A percentile compares a stretch with the other conserved stretches of the same genome.
These are phyloP conservation scores for Conus ventricosus DNA, from an alignment of 1,140 invertebrate species.

Conservation along the genomic window DNA sequence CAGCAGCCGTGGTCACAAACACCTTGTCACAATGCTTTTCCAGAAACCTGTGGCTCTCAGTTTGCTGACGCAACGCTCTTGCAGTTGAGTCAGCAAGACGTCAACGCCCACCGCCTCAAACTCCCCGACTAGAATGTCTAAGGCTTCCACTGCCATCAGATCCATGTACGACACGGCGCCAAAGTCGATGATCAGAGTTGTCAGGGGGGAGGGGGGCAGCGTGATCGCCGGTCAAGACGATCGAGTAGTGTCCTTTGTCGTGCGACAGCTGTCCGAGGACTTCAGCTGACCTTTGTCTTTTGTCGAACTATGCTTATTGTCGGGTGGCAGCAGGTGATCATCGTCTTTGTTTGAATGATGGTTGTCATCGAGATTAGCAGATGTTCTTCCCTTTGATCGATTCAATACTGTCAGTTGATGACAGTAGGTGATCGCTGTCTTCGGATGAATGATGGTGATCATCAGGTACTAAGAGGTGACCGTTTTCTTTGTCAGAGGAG, in stretches of 20 bases:
- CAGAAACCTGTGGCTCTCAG: not conserved
- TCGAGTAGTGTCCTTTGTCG: not conserved
- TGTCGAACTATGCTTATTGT: not conserved
- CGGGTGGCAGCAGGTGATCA: not conserved
- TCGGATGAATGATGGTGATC: no score
- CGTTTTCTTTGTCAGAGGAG: no score
- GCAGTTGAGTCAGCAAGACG: not conserved
- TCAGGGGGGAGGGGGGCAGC: not conserved
- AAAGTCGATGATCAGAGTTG: conserved; percentile 5
- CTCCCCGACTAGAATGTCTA: not conserved
- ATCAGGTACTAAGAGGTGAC: no score
- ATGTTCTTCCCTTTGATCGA: no score
- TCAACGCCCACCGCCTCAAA: not conserved
- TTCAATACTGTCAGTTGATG: no score
- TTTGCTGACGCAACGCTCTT: not conserved
- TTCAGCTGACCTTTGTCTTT: not conserved
- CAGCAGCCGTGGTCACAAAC: not conserved
- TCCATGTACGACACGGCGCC: conserved; percentile 3
- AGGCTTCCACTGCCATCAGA: not conserved
- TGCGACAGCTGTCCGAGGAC: not conserved
- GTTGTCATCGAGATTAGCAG: no score
- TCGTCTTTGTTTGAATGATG: not conserved
- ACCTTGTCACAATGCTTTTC: not conserved
- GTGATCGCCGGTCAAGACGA: not conserved
- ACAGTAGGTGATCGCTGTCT: no score